Evolutionary conservation across 2,888 invertebrate species (phyloP).

Genomic region (Drosophila mimetica): DNA sequence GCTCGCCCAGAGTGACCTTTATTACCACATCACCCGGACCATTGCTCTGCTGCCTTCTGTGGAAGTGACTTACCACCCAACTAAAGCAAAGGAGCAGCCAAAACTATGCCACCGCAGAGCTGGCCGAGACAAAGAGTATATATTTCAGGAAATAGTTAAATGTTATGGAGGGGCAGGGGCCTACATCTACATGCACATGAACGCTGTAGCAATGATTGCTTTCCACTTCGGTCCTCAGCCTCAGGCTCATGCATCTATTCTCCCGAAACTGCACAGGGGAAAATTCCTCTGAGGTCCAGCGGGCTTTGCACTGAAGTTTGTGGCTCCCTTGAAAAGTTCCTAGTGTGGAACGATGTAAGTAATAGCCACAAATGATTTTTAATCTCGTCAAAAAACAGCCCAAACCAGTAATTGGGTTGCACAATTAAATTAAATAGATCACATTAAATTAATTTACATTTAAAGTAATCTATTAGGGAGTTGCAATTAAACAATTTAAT

Average conservation of each 20-base stretch:
- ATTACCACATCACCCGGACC: slow-evolving; percentile 35
- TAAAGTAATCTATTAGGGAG: no score
- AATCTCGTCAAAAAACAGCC: no score
- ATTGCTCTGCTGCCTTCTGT: slow-evolving; percentile 25
- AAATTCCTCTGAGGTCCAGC: background rate
- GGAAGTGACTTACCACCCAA: slow-evolving; percentile 39
- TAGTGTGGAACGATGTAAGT: background rate
- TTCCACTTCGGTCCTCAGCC: slow-evolving; percentile 9
- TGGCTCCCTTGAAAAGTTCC: no score
- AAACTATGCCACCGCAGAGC: slow-evolving; percentile 43
- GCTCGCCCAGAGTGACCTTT: slow-evolving; percentile 18
- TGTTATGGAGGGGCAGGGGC: slow-evolving; percentile 34
- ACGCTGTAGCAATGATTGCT: slow-evolving; percentile 37
- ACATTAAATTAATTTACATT: no score
- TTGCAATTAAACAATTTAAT: no score
- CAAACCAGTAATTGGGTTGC: no score
- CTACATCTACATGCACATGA: background rate
- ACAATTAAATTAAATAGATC: no score
- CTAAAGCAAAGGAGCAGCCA: slow-evolving; percentile 18
- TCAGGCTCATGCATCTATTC: slow-evolving; percentile 25
- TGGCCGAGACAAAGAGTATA: slow-evolving; percentile 40
- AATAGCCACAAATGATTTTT: no score
- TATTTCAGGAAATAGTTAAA: slow-evolving; percentile 43
- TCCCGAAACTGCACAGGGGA: slow-evolving; percentile 12
- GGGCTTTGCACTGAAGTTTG: no score